Percentiles rank a stretch among this genome's conserved stretches.
phyloP scores from a whole-genome alignment of 2,797 vertebrate genomes.

The Sylvia borin region DNA sequence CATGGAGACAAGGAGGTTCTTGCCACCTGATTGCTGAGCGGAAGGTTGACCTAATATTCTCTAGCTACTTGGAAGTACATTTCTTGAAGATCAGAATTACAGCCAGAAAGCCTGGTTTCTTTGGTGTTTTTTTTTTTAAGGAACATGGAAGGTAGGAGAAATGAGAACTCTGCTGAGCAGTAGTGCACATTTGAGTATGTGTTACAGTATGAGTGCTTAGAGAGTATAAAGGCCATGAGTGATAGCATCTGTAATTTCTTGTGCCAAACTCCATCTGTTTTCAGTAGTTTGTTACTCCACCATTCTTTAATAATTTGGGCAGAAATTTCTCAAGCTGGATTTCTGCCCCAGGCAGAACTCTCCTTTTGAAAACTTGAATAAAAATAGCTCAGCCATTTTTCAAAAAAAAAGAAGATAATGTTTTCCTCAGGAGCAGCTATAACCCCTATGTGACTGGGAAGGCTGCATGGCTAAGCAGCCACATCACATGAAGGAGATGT shows the following conservation, averaged over 20 bases:
- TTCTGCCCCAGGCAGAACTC: slow-evolving; percentile 20
- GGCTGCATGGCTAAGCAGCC: background rate
- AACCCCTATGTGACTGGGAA: background rate
- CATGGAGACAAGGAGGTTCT: background rate
- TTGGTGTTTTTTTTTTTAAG: background rate
- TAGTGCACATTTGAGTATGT: background rate
- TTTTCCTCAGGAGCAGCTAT: background rate
- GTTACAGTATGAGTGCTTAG: background rate
- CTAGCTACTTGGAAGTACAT: background rate
- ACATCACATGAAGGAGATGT: background rate
- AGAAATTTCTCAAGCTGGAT: slow-evolving; percentile 48
- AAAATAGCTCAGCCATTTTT: slow-evolving; percentile 46
- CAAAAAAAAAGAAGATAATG: background rate
- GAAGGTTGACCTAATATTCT: background rate
- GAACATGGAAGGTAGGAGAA: background rate
- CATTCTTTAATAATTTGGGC: slow-evolving; percentile 49
- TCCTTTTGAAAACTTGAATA: slow-evolving; percentile 50
- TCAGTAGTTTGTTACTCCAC: slow-evolving; percentile 26
- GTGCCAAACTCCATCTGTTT: slow-evolving; percentile 46
- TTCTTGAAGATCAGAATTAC: background rate
- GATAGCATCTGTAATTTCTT: slow-evolving; percentile 30
- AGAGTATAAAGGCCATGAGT: background rate
- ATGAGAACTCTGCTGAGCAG: background rate
- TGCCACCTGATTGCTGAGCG: background rate
- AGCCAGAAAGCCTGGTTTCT: background rate